Conservation (phyloP, 2,888 invertebrate species). For the Nomada ferruginata region DNA sequence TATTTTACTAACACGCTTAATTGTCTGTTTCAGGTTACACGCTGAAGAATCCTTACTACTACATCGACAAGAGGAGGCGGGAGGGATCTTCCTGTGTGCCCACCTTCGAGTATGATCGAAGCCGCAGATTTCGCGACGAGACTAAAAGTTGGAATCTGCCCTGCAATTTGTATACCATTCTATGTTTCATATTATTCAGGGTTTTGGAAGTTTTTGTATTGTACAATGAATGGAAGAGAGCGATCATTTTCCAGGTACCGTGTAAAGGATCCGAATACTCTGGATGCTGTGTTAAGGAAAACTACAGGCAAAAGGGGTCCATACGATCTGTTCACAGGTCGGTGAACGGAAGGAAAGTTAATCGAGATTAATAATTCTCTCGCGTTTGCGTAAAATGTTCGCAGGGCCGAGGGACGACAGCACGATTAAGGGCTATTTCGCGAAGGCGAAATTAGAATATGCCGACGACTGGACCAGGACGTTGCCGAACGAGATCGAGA, state of each 20-base stretch:
- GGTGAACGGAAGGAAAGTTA: not conserved
- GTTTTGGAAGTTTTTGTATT: not conserved
- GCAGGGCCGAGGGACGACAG: slow-evolving; percentile 64
- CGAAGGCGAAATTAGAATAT: slow-evolving; percentile 17
- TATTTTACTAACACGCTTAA: not conserved
- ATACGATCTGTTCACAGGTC: slow-evolving; percentile 73
- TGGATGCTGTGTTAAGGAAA: slow-evolving; percentile 59
- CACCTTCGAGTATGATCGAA: slow-evolving; percentile 68
- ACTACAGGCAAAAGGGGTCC: slow-evolving; percentile 68
- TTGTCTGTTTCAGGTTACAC: slow-evolving; percentile 62
- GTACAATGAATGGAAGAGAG: not conserved
- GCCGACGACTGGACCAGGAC: slow-evolving; percentile 61
- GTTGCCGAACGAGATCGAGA: slow-evolving; percentile 61
- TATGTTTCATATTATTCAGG: not conserved
- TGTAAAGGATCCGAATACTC: slow-evolving; percentile 46
- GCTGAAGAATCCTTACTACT: slow-evolving; percentile 61
- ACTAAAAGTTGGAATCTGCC: slow-evolving; percentile 53
- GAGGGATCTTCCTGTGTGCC: slow-evolving; percentile 52
- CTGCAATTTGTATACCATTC: slow-evolving; percentile 55
- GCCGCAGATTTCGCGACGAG: slow-evolving; percentile 51
- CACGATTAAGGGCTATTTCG: slow-evolving; percentile 51
- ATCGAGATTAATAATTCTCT: not conserved
- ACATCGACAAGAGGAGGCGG: slow-evolving; percentile 57
- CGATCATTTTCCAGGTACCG: slow-evolving; percentile 53
- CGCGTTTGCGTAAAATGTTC: not conserved